Evolutionary conservation across 2,113 vertebrate genomes (phyloP).

Genomic region (Actinemys pallida): DNA sequence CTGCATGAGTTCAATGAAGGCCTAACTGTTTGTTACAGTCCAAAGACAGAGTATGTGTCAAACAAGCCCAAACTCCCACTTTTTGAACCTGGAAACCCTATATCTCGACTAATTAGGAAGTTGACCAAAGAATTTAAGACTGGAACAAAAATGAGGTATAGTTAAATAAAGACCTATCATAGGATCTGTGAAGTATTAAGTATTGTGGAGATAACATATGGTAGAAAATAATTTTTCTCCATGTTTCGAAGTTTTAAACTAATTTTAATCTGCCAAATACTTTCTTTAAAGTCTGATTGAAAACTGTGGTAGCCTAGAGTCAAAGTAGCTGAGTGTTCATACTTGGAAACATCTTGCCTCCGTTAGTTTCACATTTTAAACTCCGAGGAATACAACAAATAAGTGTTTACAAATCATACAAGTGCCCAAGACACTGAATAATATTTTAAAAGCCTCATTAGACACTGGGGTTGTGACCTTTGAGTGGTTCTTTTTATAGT

Average conservation of each 20-base stretch:
- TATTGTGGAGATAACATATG: not conserved
- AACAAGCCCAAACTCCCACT: not conserved
- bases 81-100: not conserved
- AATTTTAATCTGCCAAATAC: not conserved
- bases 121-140: not conserved
- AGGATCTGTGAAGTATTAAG: not conserved
- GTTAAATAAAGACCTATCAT: not conserved
- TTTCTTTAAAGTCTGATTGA: conserved; percentile 7
- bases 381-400: not conserved
- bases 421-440: not conserved
- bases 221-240: not conserved
- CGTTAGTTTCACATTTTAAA: conserved; percentile 9
- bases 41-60: not conserved
- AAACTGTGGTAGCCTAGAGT: not conserved
- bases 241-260: not conserved
- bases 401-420: conserved; percentile 15
- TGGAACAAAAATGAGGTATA: not conserved
- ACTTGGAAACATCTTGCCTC: not conserved
- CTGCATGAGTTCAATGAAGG: not conserved
- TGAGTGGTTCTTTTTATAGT: not conserved
- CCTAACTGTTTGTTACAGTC: not conserved
- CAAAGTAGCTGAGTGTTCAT: not conserved
- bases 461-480: not conserved
- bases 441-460: not conserved
- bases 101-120: not conserved